Base-by-base conservation (phyloP, 2,888 invertebrate genomes). In the Epiblema foenella region DNA sequence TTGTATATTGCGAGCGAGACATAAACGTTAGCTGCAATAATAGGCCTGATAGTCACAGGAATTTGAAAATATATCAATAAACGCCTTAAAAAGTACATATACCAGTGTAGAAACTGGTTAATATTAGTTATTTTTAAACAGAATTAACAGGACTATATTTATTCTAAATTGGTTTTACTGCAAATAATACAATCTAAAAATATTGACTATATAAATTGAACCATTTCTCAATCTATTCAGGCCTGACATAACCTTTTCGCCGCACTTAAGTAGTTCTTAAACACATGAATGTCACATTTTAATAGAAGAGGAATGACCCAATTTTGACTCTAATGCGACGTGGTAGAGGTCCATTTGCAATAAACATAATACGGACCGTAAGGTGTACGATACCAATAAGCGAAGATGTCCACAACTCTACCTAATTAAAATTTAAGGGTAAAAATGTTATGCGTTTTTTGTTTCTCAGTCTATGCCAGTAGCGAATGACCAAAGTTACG, bases 61-160 rank as follows among this genome's bases (percentile, higher is more conserved):
- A 17, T 57, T n/a, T 52, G 64, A 64, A 52, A 64, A 64, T 54
- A 52, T 52, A 54, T 54, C 64, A 64, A 64, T 37, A 37, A 51
- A 52, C 64, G 54, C 24, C 64, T 54, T 20, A 17, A 24, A 60
- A 42, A n/a, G 5, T 39, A 39, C 64, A 39, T 2, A 39, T 9
- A n/a, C 20, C 64, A 64, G 39, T 37, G 12, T 52, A 52, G n/a
- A 52, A 52, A 39, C 18, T 29, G 51, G 64, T 39, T 15, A 10
- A 18, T 49, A 42, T 46, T 58, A 33, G n/a, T 51, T 33, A 69
- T 37, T 56, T n/a, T 54, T 62, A 68, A 52, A 52, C 57, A 65
- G 54, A 46, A 54, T 65, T 54, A 66, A 70, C 65, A 54, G 33
- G 46, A 60, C 65, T 65, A 65, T 60, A 65, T 60, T 65, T 59